phyloP scores from a whole-genome alignment of 2,113 vertebrate genomes.

The Phylloscopus trochilus region DNA sequence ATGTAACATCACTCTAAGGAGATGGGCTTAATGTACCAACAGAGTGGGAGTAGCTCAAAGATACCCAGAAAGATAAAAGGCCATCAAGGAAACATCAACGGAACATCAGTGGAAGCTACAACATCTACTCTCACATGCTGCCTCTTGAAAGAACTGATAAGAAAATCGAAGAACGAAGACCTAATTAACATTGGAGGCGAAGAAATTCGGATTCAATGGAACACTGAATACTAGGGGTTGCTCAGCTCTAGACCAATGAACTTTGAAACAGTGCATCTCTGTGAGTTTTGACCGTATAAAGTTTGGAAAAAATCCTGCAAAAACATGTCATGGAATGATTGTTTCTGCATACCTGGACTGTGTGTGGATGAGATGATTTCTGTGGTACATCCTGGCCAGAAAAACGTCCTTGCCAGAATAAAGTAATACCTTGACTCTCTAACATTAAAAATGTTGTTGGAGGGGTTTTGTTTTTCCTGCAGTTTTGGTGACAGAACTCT shows the following conservation, averaged over 20 bases:
- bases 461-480: background rate
- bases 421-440: background rate
- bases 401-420: background rate
- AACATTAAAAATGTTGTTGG: background rate
- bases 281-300: background rate
- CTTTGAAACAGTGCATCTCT: background rate
- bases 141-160: background rate
- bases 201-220: background rate
- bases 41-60: background rate
- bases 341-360: too few relatives aligned
- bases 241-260: background rate
- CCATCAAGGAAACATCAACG: fast-evolving
- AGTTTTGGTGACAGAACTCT: background rate
- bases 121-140: background rate
- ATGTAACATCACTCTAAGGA: background rate
- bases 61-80: background rate
- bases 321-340: background rate
- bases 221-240: background rate
- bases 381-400: background rate
- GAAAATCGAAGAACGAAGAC: background rate
- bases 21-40: background rate
- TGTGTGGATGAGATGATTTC: background rate
- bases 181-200: background rate
- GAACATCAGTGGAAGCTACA: fast-evolving
- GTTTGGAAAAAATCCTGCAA: background rate